These are phyloP conservation scores for Bombus breviceps DNA, from an alignment of 1,140 invertebrate species.

Conservation along the genomic window DNA sequence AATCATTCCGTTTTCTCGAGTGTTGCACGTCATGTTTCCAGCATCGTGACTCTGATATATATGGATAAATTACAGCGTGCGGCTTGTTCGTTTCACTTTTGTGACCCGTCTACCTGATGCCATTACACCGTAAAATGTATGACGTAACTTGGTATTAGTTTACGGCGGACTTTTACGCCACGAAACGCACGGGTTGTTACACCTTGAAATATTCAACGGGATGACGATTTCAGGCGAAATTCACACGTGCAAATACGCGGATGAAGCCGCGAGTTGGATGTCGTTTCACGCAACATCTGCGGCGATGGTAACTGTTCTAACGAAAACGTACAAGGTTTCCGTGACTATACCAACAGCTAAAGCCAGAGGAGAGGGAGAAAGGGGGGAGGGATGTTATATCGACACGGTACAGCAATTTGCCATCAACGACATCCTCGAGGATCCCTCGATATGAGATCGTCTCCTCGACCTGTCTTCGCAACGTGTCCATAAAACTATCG, in stretches of 20 bases:
- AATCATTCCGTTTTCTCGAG: neutral
- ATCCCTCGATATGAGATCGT: slow-evolving; percentile 38
- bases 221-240: slow-evolving; percentile 1
- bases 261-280: neutral
- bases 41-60: neutral
- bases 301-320: slow-evolving; percentile 18
- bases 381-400: neutral
- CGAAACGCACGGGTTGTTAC: neutral
- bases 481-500: slow-evolving; percentile 36
- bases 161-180: neutral
- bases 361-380: no score
- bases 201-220: neutral
- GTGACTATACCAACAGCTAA: neutral
- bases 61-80: neutral
- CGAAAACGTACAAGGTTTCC: slow-evolving; percentile 21
- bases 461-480: slow-evolving; percentile 4
- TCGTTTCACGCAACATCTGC: slow-evolving; percentile 35
- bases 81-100: slow-evolving; percentile 9
- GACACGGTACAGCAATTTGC: slow-evolving; percentile 33
- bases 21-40: neutral
- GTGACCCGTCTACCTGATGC: neutral
- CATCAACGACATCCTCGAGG: slow-evolving; percentile 7
- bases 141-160: neutral
- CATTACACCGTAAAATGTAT: neutral
- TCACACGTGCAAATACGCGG: slow-evolving; percentile 31